These are phyloP conservation scores for Pandemis heparana DNA, from an alignment of 2,888 invertebrate species.

Conservation along the genomic window DNA sequence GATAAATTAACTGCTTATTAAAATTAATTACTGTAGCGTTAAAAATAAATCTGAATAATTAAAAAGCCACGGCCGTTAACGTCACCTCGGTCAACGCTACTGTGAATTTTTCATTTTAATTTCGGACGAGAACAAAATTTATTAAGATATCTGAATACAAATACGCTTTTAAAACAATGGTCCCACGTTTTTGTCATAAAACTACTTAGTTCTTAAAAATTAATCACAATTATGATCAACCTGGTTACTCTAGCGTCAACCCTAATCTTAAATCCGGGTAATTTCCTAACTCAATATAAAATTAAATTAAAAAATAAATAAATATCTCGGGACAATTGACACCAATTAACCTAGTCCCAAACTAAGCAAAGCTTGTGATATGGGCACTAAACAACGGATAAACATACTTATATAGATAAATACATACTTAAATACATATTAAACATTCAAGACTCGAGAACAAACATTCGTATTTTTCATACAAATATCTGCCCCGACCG, in stretches of 20 bases:
- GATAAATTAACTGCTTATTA: slow-evolving; percentile 7
- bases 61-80: slow-evolving; percentile 10
- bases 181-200: not conserved
- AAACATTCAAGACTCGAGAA: no score
- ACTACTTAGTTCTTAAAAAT: not conserved
- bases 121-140: not conserved
- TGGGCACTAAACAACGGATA: no score
- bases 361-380: no score
- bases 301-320: no score
- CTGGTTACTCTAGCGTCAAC: not conserved
- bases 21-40: not conserved
- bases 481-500: no score
- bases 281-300: no score
- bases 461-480: no score
- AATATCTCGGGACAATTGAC: no score
- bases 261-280: not conserved
- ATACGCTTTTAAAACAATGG: not conserved
- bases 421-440: no score
- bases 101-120: slow-evolving; percentile 7
- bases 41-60: slow-evolving; percentile 16
- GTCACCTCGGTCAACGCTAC: slow-evolving; percentile 14
- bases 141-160: slow-evolving; percentile 1
- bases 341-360: no score
- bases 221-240: no score
- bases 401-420: no score